Conservation (phyloP, 2,113 vertebrate genomes). For the Cryptomyrus ogoouensis region DNA sequence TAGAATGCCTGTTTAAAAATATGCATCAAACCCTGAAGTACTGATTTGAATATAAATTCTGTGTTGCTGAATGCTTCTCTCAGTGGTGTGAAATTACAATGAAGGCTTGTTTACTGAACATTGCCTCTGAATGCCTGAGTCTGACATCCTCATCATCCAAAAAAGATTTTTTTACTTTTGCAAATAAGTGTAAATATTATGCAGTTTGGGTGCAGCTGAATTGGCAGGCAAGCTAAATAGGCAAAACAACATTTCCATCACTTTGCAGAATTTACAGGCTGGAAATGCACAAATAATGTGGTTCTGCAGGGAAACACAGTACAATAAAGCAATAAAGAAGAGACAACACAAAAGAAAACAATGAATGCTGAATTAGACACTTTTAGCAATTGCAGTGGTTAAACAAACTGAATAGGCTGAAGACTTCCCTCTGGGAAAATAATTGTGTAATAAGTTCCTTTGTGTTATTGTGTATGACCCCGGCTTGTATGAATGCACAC, state of each 20-base stretch:
- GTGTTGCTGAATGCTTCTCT: constrained; percentile 6
- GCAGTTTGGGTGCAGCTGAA: background rate
- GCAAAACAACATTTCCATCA: constrained; percentile 3
- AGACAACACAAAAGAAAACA: constrained; percentile 1
- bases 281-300: background rate
- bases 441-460: background rate
- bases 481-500: background rate
- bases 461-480: background rate
- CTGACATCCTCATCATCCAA: constrained; percentile 9
- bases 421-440: background rate
- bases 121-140: constrained; percentile 2
- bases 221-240: background rate
- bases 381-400: constrained; percentile 3
- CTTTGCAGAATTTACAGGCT: background rate
- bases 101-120: constrained; percentile 11
- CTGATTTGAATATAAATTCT: constrained; percentile 1
- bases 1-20: background rate
- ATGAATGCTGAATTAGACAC: constrained; percentile 2
- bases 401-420: background rate
- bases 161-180: background rate
- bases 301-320: background rate
- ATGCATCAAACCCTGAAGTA: background rate
- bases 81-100: constrained; percentile 2
- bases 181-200: constrained; percentile 12
- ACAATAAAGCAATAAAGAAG: background rate